Evolutionary conservation across 2,113 vertebrate genomes (phyloP).

Genomic region (Ailuropoda melanoleuca): DNA sequence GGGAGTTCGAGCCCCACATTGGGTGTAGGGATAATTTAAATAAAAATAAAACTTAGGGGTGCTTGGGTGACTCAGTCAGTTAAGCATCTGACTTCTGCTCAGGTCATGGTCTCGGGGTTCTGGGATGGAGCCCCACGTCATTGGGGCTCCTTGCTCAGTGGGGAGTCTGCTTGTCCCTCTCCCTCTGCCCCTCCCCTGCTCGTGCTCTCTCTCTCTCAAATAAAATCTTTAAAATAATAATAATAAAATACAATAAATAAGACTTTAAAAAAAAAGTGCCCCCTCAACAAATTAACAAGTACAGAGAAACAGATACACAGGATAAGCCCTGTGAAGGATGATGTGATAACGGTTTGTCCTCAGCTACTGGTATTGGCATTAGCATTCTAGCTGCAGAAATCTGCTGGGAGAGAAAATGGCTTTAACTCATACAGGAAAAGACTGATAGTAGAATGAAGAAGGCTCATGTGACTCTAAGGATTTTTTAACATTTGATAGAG

Average conservation of each 20-base stretch:
- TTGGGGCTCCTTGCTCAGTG: not conserved
- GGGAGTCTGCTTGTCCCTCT: not conserved
- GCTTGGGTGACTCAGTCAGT: not conserved
- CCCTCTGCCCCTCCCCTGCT: not conserved
- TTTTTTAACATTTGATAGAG: not conserved
- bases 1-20: not conserved
- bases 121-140: not conserved
- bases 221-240: not conserved
- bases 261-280: not conserved
- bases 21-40: not conserved
- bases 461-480: not conserved
- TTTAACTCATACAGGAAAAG: conserved; percentile 35
- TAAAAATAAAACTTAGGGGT: not conserved
- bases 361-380: not conserved
- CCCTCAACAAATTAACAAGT: not conserved
- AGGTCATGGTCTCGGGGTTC: not conserved
- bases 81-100: not conserved
- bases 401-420: conserved; percentile 21
- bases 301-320: not conserved
- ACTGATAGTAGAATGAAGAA: not conserved
- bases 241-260: not conserved
- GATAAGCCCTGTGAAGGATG: not conserved
- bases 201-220: not conserved
- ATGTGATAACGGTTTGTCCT: not conserved
- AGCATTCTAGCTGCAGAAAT: not conserved